A percentile compares a stretch with the other conserved stretches of the same genome.
These are phyloP conservation scores for Aphelenchoides bicaudatus DNA, from an alignment of 2,888 invertebrate genomes.

Conservation along the genomic window DNA sequence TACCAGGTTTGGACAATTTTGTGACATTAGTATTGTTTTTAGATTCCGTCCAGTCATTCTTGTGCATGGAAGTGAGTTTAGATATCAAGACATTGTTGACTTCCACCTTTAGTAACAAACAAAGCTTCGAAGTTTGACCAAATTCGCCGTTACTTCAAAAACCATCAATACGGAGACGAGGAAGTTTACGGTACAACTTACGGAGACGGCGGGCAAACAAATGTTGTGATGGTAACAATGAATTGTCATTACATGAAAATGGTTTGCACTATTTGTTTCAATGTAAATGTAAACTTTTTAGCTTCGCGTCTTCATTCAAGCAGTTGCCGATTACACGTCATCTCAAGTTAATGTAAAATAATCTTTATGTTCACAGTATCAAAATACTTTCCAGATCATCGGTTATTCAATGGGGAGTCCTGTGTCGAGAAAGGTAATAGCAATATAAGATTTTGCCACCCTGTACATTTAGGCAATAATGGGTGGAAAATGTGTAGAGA, in stretches of 20 bases:
- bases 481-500: constrained; percentile 45
- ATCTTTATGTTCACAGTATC: too few relatives aligned
- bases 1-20: constrained; percentile 28
- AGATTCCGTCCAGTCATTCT: constrained; percentile 42
- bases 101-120: too few relatives aligned
- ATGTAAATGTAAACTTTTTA: too few relatives aligned
- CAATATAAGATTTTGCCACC: neutral
- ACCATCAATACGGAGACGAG: constrained; percentile 32
- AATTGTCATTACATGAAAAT: constrained; percentile 53
- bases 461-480: constrained; percentile 30
- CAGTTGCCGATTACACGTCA: constrained; percentile 49
- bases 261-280: too few relatives aligned
- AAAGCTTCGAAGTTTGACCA: constrained; percentile 34
- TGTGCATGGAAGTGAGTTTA: constrained; percentile 47
- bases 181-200: constrained; percentile 56
- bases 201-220: constrained; percentile 54
- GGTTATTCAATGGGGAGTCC: constrained; percentile 57
- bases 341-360: constrained; percentile 53
- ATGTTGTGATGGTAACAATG: constrained; percentile 50
- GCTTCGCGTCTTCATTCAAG: constrained; percentile 50
- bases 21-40: too few relatives aligned
- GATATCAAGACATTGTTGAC: too few relatives aligned
- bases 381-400: too few relatives aligned
- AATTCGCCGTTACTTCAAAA: constrained; percentile 32
- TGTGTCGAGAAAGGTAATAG: constrained; percentile 49